Evolutionary conservation across 2,888 invertebrate species (phyloP).

Genomic region (Hirtodrosophila duncani): DNA sequence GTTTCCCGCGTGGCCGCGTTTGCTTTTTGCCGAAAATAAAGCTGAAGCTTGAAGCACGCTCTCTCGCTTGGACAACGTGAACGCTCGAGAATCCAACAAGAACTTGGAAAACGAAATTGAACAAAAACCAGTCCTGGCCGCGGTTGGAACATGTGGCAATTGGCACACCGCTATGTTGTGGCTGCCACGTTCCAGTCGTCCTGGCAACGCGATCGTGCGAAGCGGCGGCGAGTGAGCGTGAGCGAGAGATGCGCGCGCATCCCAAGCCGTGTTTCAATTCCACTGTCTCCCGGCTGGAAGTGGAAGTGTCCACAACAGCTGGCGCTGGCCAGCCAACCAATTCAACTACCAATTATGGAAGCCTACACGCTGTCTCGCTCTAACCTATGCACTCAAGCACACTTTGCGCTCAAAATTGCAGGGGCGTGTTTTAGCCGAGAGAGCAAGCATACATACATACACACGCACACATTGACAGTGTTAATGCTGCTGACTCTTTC

Average conservation of each 20-base stretch:
- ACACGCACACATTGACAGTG: conserved; percentile 7
- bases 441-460: conserved; percentile 9
- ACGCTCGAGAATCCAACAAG: conserved; percentile 78
- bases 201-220: conserved; percentile 62
- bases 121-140: conserved; percentile 76
- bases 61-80: conserved; percentile 55
- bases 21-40: too few species aligned
- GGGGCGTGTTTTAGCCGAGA: conserved; percentile 49
- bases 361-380: conserved; percentile 35
- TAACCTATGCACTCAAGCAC: conserved; percentile 3
- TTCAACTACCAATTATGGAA: conserved; percentile 56
- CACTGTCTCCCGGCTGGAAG: conserved; percentile 49
- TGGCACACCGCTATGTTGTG: conserved; percentile 40
- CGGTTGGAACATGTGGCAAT: conserved; percentile 32
- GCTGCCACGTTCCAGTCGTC: conserved; percentile 67
- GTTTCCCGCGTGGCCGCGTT: too few species aligned
- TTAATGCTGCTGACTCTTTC: conserved; percentile 43
- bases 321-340: conserved; percentile 23
- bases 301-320: too few species aligned
- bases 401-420: conserved; percentile 41
- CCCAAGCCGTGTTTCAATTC: conserved; percentile 27
- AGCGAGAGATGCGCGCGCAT: neutral
- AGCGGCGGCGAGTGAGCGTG: conserved; percentile 17
- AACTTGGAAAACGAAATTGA: conserved; percentile 78
- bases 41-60: too few species aligned